Base-by-base conservation (phyloP, 64 coral and sea anemone species). In the Orbicella faveolata region DNA sequence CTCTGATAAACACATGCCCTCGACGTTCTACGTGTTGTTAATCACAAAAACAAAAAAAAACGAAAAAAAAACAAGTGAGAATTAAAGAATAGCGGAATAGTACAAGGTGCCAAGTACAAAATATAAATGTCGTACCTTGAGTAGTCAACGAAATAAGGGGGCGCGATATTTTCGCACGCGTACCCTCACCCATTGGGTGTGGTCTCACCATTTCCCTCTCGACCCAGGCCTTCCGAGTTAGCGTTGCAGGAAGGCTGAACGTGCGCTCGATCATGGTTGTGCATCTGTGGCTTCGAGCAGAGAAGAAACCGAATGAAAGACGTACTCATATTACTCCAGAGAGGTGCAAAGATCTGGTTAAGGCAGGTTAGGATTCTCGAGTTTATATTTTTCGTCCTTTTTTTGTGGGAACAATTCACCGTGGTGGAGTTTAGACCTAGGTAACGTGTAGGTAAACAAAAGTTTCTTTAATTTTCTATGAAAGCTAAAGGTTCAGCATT, bases 241-340 rank as follows among this genome's bases (percentile, higher is more conserved):
- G 19, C 7, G 4, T 30, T 77, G 36, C 16, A 5, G 10, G 1
- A 44, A 6, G 13, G 10, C 14, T 36, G 74, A 77, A 78, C 75
- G 75, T 52, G 75, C 44, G 41, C 1, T 51, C 21, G 26, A 37
- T 83, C 57, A 65, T 83, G 57, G 80, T 74, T 52, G 82, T 79
- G 2, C 82, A 96, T 48, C 68, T 96, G 25, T 96, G 94, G 94
- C 91, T 96, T 34, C 87, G 94, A 79, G 94, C 94, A 82, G 94
- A 96, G 65, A 89, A 39, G 19, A 96, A 93, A 76, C 59, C 78
- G 20, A 67, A 93, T 37, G 94, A 96, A 75, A 48, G 89, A 63
- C 77, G 94, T 10, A 90, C 94, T 62, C 90, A 93, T 79, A 64
- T 93, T 8, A 96, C 94, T 36, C 94, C 94, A 54, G 80, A 87